A percentile compares a stretch with the other conserved stretches of the same genome.
phyloP scores from a whole-genome alignment of 2,797 vertebrate genomes.

The Phaenicophaeus curvirostris region DNA sequence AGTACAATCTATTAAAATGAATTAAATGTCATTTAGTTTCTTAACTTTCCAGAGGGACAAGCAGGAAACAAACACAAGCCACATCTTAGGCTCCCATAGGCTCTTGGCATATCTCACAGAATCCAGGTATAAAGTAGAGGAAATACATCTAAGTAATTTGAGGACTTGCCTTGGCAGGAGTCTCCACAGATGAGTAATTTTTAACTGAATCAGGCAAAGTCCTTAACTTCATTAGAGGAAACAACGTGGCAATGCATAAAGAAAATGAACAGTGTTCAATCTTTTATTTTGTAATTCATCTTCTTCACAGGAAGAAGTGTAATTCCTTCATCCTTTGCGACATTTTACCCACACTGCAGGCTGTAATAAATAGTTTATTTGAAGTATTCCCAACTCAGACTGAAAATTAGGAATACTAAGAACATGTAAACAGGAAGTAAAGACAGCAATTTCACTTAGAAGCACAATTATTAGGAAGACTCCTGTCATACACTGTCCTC shows the following conservation, averaged over 20 bases:
- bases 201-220: conserved; percentile 26
- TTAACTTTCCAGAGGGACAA: background rate
- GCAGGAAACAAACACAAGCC: background rate
- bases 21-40: background rate
- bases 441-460: background rate
- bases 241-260: background rate
- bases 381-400: background rate
- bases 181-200: conserved; percentile 5
- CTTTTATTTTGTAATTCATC: background rate
- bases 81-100: background rate
- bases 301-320: conserved; percentile 16
- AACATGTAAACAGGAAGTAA: background rate
- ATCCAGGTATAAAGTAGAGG: background rate
- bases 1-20: background rate
- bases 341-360: background rate
- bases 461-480: background rate
- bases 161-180: background rate
- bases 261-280: background rate
- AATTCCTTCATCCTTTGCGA: conserved; percentile 8
- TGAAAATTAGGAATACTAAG: background rate
- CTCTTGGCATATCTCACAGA: background rate
- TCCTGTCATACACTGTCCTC: background rate
- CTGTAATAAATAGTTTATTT: conserved; percentile 15
- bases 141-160: background rate
- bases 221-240: background rate